Evolutionary conservation across 1,140 invertebrate genomes (phyloP), one percentile per base, ranked within the genome.

Genomic region (Homalodisca vitripennis): DNA sequence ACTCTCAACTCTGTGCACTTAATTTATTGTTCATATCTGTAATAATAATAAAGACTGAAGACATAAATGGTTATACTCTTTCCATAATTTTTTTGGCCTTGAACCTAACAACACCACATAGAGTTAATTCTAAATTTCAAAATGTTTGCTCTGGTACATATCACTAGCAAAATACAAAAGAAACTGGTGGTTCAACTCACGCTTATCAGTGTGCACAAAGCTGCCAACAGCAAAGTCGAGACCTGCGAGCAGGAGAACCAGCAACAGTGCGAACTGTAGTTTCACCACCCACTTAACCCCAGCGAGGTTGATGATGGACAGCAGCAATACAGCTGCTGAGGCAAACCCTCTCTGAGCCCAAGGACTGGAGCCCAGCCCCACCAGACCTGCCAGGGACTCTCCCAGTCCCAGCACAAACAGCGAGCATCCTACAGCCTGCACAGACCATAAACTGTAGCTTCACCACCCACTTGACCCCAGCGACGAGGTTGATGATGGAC

Each of bases 341-440:
- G 93, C 92, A 79, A 96, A 92, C 10, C 87, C 88, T 76, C 92
- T 83, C 66, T 92, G 89, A 10, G 89, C 87, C 89, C 89, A 92
- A 65, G 82, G 83, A 67, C 87, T 86, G 71, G 86, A 86, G 31
- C 88, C 84, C 1, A 90, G 77, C n/a, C 87, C 86, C 20, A 96
- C 85, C 14, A 98, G 80, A 62, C 87, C 88, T 20, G 93, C 92
- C 85, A 98, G 92, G 0, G 94, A 95, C 83, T 98, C 96, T 62
- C 95, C 96, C 83, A 98, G 98, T 75, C 96, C 96, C 73, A 92
- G 87, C 13, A 97, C 93, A 82, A 97, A 97, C 47, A 98, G 82
- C 12, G 95, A 94, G 83, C 95, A 97, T 71, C 94, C 94, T 0
- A 98, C 95, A 70, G 95, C 93, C 93, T 97, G 77, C 72, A 82